Evolutionary conservation across 2,888 invertebrate species (phyloP).

Genomic region (Smittia sp.): DNA sequence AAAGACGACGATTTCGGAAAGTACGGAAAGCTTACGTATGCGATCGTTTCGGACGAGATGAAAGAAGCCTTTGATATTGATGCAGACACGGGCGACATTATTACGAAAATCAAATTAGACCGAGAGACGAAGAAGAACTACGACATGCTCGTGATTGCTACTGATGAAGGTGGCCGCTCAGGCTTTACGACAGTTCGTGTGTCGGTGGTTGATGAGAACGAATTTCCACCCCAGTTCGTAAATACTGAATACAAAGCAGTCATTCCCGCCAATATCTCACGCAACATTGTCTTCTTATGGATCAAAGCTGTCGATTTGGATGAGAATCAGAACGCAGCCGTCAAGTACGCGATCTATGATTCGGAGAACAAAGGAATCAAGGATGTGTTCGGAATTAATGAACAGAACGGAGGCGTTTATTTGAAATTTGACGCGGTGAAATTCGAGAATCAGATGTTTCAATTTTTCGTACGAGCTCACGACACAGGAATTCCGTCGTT

Average conservation of each 20-base stretch:
- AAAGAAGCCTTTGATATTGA: conserved; percentile 73
- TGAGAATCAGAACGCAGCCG: conserved; percentile 67
- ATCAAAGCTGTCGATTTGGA: conserved; percentile 75
- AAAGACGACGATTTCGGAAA: conserved; percentile 79
- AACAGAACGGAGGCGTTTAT: conserved; percentile 69
- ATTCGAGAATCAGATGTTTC: conserved; percentile 72
- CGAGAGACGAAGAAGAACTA: conserved; percentile 67
- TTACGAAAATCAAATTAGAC: conserved; percentile 68
- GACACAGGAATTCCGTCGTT: conserved; percentile 75
- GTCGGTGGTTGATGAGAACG: conserved; percentile 78
- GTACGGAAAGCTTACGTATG: conserved; percentile 71
- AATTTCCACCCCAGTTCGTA: conserved; percentile 75
- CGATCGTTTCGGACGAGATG: conserved; percentile 71
- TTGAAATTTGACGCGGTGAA: conserved; percentile 62
- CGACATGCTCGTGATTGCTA: conserved; percentile 76
- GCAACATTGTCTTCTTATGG: conserved; percentile 61
- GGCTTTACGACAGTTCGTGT: conserved; percentile 75
- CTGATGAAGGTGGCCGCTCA: conserved; percentile 76
- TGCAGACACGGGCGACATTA: conserved; percentile 67
- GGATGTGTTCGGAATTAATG: conserved; percentile 72
- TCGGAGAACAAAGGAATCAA: conserved; percentile 61
- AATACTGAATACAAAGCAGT: conserved; percentile 74
- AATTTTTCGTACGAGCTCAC: conserved; percentile 84
- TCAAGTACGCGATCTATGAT: conserved; percentile 77
- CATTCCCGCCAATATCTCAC: conserved; percentile 60